A percentile compares a stretch with the other conserved stretches of the same genome.
Conservation (phyloP, 2,113 vertebrate species). For the Sciurus niger region DNA sequence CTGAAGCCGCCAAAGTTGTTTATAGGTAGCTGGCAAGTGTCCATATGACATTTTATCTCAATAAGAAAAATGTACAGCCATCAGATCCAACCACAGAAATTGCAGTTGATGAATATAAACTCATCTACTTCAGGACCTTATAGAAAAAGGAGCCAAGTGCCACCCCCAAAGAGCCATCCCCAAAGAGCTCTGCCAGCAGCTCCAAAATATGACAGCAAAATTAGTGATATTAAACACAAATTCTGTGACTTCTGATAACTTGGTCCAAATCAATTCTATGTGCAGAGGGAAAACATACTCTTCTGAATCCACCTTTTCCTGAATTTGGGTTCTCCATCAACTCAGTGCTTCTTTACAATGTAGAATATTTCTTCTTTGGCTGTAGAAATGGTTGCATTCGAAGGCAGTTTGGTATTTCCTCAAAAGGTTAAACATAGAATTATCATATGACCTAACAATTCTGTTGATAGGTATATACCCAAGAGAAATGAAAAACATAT, state of each 20-base stretch:
- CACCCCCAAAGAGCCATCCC: too few species aligned
- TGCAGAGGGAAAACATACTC: background rate
- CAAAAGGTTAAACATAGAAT: background rate
- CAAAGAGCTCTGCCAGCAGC: background rate
- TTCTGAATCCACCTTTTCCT: constrained; percentile 23
- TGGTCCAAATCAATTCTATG: background rate
- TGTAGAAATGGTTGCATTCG: background rate
- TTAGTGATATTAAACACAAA: background rate
- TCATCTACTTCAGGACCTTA: background rate
- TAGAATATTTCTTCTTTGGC: background rate
- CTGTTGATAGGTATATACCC: background rate
- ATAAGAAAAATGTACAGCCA: constrained; percentile 31
- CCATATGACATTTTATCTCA: constrained; percentile 40
- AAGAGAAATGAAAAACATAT: background rate
- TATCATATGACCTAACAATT: background rate
- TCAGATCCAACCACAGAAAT: constrained; percentile 49
- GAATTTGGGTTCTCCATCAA: background rate
- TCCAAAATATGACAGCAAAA: background rate
- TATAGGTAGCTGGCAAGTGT: constrained; percentile 62
- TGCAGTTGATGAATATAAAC: background rate
- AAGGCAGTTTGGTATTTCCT: background rate
- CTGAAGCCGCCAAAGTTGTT: constrained; percentile 55
- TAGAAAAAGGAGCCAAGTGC: background rate
- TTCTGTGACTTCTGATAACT: background rate
- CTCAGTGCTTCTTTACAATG: background rate